Evolutionary conservation across 2,113 vertebrate genomes (phyloP).

Genomic region (Aepyceros melampus): DNA sequence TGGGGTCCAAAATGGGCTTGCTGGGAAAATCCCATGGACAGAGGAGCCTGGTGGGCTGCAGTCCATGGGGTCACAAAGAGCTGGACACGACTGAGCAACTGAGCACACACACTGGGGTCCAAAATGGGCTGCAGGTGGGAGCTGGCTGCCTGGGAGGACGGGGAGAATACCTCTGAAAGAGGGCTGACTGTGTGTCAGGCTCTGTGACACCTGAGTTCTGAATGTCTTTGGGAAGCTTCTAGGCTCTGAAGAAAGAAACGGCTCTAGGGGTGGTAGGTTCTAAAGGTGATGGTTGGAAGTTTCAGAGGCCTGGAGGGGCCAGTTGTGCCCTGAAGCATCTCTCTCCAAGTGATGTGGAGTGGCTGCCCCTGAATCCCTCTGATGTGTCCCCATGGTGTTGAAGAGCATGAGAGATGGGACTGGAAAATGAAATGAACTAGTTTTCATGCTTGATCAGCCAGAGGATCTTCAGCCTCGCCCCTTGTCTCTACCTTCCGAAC

Average conservation of each 20-base stretch:
- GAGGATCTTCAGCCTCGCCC: not conserved
- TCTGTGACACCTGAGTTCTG: not conserved
- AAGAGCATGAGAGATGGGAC: not conserved
- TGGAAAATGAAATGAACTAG: not conserved
- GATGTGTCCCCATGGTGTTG: not conserved
- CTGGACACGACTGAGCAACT: not conserved
- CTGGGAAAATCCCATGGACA: not conserved
- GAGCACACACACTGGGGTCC: not conserved
- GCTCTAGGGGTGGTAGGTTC: not conserved
- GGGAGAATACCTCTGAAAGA: not conserved
- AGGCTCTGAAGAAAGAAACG: not conserved
- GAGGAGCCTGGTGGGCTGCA: not conserved
- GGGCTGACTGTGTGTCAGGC: not conserved
- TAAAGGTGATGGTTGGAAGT: not conserved
- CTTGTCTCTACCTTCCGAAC: not conserved
- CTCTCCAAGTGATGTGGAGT: not conserved
- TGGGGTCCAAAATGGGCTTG: not conserved
- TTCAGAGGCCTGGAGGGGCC: not conserved
- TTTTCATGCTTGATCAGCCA: not conserved
- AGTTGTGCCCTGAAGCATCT: not conserved
- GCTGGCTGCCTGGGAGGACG: not conserved
- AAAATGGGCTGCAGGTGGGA: not conserved
- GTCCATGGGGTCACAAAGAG: not conserved
- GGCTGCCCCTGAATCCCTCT: not conserved
- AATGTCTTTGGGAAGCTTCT: not conserved